Percentiles rank a stretch among this genome's conserved stretches.
phyloP scores from a whole-genome alignment of 2,888 invertebrate species.

The Cheilosia soror region DNA sequence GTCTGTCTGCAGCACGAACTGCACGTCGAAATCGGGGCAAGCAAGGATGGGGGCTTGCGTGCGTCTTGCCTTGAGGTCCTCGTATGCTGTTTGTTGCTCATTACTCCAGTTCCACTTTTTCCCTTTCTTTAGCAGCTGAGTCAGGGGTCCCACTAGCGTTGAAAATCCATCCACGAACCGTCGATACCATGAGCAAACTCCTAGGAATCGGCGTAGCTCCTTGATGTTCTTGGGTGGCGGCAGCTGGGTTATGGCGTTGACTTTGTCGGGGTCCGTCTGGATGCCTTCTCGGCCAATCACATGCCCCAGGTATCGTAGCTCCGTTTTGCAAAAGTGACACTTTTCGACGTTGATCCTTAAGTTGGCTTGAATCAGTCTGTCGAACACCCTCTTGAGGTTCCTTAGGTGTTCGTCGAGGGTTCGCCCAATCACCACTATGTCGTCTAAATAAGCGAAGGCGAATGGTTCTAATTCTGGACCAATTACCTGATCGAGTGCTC shows the following conservation, averaged over 20 bases:
- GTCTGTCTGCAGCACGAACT: not conserved
- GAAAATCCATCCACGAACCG: not conserved
- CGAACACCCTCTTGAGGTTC: not conserved
- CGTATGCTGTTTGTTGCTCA: not conserved
- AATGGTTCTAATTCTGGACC: not conserved
- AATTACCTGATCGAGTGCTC: not conserved
- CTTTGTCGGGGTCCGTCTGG: not conserved
- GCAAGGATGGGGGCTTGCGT: no score
- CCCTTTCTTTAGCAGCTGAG: not conserved
- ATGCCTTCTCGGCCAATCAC: not conserved
- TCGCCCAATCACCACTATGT: not conserved
- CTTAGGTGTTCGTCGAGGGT: not conserved
- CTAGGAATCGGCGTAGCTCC: not conserved
- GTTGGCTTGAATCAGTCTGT: not conserved
- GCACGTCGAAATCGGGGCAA: no score
- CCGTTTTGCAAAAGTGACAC: not conserved
- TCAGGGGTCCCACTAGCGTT: not conserved
- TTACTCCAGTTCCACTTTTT: not conserved
- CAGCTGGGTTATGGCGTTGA: not conserved
- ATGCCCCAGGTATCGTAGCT: not conserved
- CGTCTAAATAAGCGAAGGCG: not conserved
- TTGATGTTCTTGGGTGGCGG: not conserved
- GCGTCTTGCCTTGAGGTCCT: not conserved
- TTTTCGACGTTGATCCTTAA: not conserved
- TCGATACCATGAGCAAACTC: constrained; percentile 1